Base-by-base conservation (phyloP, 2,797 vertebrate species). In the Bovichtus diacanthus region DNA sequence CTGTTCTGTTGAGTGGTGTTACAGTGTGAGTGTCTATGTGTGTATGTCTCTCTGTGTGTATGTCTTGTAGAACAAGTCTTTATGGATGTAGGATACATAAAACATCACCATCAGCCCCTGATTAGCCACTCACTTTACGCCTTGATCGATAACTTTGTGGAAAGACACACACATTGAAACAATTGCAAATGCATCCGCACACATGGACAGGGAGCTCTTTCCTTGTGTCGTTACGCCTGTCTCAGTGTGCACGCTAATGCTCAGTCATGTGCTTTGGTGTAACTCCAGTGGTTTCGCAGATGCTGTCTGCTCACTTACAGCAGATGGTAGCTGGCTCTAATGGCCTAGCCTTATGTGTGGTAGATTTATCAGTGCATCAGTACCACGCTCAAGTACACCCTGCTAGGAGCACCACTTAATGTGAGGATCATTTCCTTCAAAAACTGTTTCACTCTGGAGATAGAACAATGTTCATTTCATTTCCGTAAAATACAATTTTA, bases 261-360 rank as follows among this genome's bases (percentile, higher is more conserved):
- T 92, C 83, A 88, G 87, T 88, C 86, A 62, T 91, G 90, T 91
- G 88, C 88, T 89, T 85, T 67, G 75, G 82, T 92, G 89, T 92
- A 90, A 87, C 83, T 92, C 90, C 80, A 91, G 90, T 81, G 87
- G 86, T 88, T 96, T 96, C 94, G 95, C 97, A 99, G 97, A 97
- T 98, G 97, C 96, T 95, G 96, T 94, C 93, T 95, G 96, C 95
- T 95, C 92, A 38, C 94, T 96, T 94, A 82, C 96, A 98, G 97
- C 98, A 99, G 97, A 98, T 98, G 98, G 97, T 96, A 95, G 96
- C 96, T 95, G 96, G 84, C 95, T 95, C 95, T 98, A 98, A 98
- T 98, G 97, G 97, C 93, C 94, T 95, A 94, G 95, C 95, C 94
- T 95, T 96, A 96, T 97, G 96, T 94, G 93, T 96, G 95, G 47